phyloP scores from a whole-genome alignment of 2,113 vertebrate species.

The Leucoraja erinaceus region DNA sequence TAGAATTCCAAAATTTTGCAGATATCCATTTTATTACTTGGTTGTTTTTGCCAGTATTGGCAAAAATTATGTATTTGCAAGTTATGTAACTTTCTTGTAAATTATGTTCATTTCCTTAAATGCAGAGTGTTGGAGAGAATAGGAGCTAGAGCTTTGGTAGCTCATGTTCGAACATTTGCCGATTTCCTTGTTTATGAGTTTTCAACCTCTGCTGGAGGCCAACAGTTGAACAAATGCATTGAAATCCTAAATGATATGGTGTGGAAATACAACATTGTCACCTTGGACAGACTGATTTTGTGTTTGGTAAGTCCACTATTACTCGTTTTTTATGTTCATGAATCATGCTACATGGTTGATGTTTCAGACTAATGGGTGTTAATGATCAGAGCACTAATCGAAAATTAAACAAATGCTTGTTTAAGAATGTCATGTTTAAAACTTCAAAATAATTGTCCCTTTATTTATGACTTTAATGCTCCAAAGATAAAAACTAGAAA shows the following conservation, averaged over 20 bases:
- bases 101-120: background rate
- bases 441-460: background rate
- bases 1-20: background rate
- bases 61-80: background rate
- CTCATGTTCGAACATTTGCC: constrained; percentile 91
- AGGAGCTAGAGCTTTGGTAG: constrained; percentile 87
- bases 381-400: background rate
- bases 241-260: constrained; percentile 99
- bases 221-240: constrained; percentile 97
- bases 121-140: constrained; percentile 87
- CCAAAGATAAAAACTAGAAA: background rate
- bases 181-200: constrained; percentile 98
- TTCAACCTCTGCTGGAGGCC: constrained; percentile 91
- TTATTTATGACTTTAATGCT: background rate
- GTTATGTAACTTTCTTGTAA: constrained; percentile 1
- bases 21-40: background rate
- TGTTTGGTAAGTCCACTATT: constrained; percentile 72
- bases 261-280: constrained; percentile 99
- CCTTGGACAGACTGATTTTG: constrained; percentile 85
- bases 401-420: background rate
- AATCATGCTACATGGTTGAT: background rate
- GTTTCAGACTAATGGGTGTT: background rate
- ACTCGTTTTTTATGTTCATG: background rate
- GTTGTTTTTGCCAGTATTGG: too few relatives aligned
- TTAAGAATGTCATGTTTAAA: background rate